Conservation (phyloP, 2,888 invertebrate genomes). For the Amiota minor region DNA sequence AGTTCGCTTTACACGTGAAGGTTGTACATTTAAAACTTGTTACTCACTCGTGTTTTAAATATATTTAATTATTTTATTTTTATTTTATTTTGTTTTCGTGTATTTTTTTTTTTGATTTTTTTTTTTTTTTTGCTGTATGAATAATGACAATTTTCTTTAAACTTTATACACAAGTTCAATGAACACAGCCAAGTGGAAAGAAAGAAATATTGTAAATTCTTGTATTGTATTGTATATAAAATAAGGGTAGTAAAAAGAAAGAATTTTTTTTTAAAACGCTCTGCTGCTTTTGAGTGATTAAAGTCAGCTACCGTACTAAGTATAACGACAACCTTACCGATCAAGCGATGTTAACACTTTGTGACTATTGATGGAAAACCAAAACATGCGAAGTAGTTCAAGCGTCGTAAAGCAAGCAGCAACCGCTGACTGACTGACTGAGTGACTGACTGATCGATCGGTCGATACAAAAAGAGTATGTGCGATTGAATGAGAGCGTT, state of each 20-base stretch:
- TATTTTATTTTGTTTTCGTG: background rate
- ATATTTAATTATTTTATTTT: too few relatives aligned
- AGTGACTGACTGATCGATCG: background rate
- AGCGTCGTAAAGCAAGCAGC: too few relatives aligned
- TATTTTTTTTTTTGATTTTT: background rate
- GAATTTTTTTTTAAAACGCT: too few relatives aligned
- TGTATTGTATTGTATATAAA: too few relatives aligned
- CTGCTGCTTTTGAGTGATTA: too few relatives aligned
- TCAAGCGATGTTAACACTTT: slow-evolving; percentile 54
- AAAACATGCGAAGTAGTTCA: slow-evolving; percentile 28
- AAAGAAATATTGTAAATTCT: too few relatives aligned
- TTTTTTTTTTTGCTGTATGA: background rate
- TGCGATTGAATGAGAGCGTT: background rate
- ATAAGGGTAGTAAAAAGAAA: too few relatives aligned
- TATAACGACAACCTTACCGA: slow-evolving; percentile 49
- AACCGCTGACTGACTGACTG: slow-evolving; percentile 12
- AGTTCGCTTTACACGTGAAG: too few relatives aligned
- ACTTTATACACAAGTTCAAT: background rate
- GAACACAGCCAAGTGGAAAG: too few relatives aligned
- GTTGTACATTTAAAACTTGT: too few relatives aligned
- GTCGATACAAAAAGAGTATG: background rate
- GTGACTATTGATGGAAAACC: slow-evolving; percentile 46
- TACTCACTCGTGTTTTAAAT: too few relatives aligned
- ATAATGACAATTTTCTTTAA: background rate
- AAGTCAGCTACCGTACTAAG: slow-evolving; percentile 1